These are phyloP conservation scores for Eurypyga helias DNA, from an alignment of 2,113 vertebrate genomes.

Conservation along the genomic window DNA sequence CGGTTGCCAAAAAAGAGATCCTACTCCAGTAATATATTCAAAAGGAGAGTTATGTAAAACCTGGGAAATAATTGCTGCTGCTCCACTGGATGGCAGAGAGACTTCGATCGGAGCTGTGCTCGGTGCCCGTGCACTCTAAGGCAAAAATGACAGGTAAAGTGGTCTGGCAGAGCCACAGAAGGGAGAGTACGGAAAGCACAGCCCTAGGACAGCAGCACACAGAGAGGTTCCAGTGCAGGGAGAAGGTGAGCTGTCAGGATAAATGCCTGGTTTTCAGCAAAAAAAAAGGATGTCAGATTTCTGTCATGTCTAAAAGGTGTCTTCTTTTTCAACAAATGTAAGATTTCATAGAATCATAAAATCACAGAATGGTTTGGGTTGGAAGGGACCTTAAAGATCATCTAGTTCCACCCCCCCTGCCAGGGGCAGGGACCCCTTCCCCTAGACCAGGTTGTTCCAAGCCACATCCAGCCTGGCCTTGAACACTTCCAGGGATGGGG, in stretches of 20 bases:
- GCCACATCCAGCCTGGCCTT: too few relatives aligned
- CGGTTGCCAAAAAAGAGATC: neutral
- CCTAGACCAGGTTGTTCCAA: too few relatives aligned
- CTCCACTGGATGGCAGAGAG: neutral
- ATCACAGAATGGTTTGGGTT: too few relatives aligned
- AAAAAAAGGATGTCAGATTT: neutral
- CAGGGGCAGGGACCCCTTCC: too few relatives aligned
- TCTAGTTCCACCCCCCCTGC: too few relatives aligned
- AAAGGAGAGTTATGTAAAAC: neutral
- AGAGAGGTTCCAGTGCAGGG: neutral
- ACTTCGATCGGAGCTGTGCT: accelerated
- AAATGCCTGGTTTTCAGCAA: neutral
- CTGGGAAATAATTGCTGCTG: neutral
- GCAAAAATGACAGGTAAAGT: neutral
- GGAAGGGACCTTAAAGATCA: too few relatives aligned
- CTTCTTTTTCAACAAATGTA: neutral
- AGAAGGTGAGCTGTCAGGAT: neutral
- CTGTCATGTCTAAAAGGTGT: neutral
- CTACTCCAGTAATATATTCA: neutral
- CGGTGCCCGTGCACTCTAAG: neutral
- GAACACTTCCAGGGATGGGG: too few relatives aligned
- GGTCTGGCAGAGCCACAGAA: neutral
- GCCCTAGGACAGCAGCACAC: neutral
- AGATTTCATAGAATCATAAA: too few relatives aligned
- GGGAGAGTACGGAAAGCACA: neutral